Base-by-base conservation (phyloP, 2,113 vertebrate genomes). In the Rafetus swinhoei region DNA sequence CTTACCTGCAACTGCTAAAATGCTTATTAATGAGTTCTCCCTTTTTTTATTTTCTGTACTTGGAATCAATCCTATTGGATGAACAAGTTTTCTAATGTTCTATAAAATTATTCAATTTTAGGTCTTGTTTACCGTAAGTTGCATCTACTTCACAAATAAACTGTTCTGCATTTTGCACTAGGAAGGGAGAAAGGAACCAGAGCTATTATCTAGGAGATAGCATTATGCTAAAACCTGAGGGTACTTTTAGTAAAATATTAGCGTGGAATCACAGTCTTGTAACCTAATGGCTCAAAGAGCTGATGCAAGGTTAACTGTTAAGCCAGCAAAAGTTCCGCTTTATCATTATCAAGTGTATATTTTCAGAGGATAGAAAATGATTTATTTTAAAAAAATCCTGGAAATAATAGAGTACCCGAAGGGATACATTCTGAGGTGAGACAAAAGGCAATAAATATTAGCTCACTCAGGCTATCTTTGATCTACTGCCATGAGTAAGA, bases 401-500 rank as follows among this genome's bases (percentile, higher is more conserved):
- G 35, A 82, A 93, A 39, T 2, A 87, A 57, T 3, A 16, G 4
- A 53, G 60, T 62, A 55, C 5, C 54, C 12, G 1, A 57, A 52
- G 24, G 22, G 35, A 25, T 9, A 50, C 72, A 24, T 82, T 88
- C 72, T 25, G 24, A 56, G 79, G 45, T 2, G 57, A 8, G 0
- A 50, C 89, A 84, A 55, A 13, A 27, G 22, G 3, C 52, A 5
- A 87, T 22, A 10, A 11, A 59, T 11, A 79, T 4, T 1, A 50
- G 72, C 60, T 82, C 85, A 62, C 6, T 32, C 39, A 52, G 13
- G 32, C 72, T 29, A 3, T 69, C 65, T 4, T 82, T 80, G 55
- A 76, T 15, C 53, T 14, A 8, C 9, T 0, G 0, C 4, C 18
- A 13, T 39, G 22, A 90, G 56, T 19, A 69, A 69, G 65, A 16